Evolutionary conservation across 1,140 invertebrate species (phyloP), one percentile per base, ranked within the genome.

Genomic region (Drosophila sulfurigaster): DNA sequence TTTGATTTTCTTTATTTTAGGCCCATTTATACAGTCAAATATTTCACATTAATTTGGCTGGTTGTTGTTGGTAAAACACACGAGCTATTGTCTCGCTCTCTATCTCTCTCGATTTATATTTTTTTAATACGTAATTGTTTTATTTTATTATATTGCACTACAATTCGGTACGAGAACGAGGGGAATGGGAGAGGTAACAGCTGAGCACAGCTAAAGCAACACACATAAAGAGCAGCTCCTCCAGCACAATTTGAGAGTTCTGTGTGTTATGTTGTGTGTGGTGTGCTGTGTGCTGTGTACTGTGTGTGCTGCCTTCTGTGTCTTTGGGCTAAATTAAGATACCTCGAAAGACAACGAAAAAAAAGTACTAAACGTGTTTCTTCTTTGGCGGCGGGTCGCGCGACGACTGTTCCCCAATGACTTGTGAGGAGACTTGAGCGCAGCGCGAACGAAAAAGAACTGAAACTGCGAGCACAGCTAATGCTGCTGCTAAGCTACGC

Each of bases 391-490:
- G 66, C 69, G 65, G 63, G 57, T 52, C 67, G 75, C 71, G 82
- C 74, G 57, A 63, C 49, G 62, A 51, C 49, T 64, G 75, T 52
- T 45, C 79, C 75, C 66, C 62, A 38, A 35, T 10, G 38, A 56
- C 20, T 43, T n/a, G 41, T 43, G 41, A 54, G 38, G 6, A 68
- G 65, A 89, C 83, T 60, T 74, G 62, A 54, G 46, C 66, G 69
- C 60, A 80, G 60, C 70, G 67, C 83, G 78, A 72, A 80, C 74
- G 64, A 81, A 79, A 69, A 78, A 88, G 80, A 88, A 88, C 80
- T 87, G 77, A 86, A 75, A 75, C 43, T 71, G 67, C 16, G 49
- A 75, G 59, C 59, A 57, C 63, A 16, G 28, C 52, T 49, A 71
- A 60, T 77, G 70, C 69, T 78, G 67, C 85, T 69, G 70, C 73